Evolutionary conservation across 2,888 invertebrate species (phyloP), one percentile per base, ranked within the genome.

Genomic region (Lymantria monacha): DNA sequence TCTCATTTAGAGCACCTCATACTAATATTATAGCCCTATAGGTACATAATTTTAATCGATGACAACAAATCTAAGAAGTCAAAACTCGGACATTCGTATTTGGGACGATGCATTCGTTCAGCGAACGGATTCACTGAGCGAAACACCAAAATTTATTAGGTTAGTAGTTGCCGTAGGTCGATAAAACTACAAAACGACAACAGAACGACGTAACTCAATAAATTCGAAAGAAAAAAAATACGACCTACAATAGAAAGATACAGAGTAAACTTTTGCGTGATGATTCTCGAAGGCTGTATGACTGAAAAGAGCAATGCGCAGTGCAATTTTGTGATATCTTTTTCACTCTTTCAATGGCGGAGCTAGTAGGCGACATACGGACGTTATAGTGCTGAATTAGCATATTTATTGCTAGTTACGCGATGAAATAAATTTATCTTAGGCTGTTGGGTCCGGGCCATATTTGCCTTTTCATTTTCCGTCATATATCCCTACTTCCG

Each of bases 131-230:
- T 85, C 89, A 87, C 82, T 88, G 86, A 87, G 83, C 87, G 90
- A 90, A 90, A 89, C 90, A 88, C 90, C 88, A 75, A 90, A 91
- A 91, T 91, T 91, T 91, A 91, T 91, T 91, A 76, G 91, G 90
- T 91, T 91, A 91, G 89, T 90, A 91, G 91, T 90, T 83, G 84
- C 89, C 83, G 82, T 87, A 89, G 91, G 90, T 91, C 91, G 91
- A 91, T 91, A 91, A 90, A 90, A 88, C 83, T 85, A 79, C 72
- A 69, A 59, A 67, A 69, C 76, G 69, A 74, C 72, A 70, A 66
- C 73, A 76, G 72, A 89, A 89, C 61, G 84, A 63, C 83, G 83
- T 87, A 88, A 81, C 79, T 87, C 80, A 69, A 73, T 71, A 74
- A 79, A 81, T 81, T 61, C 66, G 66, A 65, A 63, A 66, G 70